A percentile compares a stretch with the other conserved stretches of the same genome.
These are phyloP conservation scores for Apotomis betuletana DNA, from an alignment of 2,888 invertebrate genomes.

Conservation along the genomic window DNA sequence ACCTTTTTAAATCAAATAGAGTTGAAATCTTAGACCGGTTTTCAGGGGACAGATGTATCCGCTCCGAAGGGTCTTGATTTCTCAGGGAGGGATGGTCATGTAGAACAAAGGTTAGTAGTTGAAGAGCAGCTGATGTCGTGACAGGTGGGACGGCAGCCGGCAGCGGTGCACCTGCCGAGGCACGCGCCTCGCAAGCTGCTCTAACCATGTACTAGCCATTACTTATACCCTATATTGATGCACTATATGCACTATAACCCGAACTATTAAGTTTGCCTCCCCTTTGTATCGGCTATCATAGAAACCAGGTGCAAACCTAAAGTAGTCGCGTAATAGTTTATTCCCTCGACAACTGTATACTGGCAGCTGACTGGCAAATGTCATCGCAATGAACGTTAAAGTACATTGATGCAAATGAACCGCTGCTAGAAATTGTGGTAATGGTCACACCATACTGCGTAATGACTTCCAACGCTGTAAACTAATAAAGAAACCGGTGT, in stretches of 20 bases:
- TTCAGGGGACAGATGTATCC: constrained; percentile 40
- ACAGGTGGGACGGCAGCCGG: constrained; percentile 82
- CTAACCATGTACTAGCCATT: constrained; percentile 43
- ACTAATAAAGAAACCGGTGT: constrained; percentile 8
- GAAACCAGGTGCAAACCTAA: neutral
- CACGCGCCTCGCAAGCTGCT: constrained; percentile 80
- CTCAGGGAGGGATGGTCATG: constrained; percentile 43
- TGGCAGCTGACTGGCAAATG: constrained; percentile 63
- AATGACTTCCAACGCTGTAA: constrained; percentile 28
- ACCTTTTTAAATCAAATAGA: constrained; percentile 1
- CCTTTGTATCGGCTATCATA: neutral
- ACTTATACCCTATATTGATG: constrained; percentile 25
- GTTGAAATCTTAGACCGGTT: neutral
- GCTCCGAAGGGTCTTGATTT: constrained; percentile 40
- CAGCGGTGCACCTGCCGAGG: constrained; percentile 68
- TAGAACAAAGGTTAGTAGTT: constrained; percentile 63
- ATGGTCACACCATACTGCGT: constrained; percentile 22
- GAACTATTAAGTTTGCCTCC: neutral
- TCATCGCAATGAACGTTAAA: constrained; percentile 42
- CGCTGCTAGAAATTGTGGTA: constrained; percentile 41
- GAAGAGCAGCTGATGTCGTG: constrained; percentile 75
- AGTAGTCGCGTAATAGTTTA: neutral
- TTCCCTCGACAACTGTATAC: constrained; percentile 47
- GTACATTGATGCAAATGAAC: constrained; percentile 51
- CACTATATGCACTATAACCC: neutral